Evolutionary conservation across 2,888 invertebrate species (phyloP), one percentile per base, ranked within the genome.

Genomic region (Sicus ferrugineus): DNA sequence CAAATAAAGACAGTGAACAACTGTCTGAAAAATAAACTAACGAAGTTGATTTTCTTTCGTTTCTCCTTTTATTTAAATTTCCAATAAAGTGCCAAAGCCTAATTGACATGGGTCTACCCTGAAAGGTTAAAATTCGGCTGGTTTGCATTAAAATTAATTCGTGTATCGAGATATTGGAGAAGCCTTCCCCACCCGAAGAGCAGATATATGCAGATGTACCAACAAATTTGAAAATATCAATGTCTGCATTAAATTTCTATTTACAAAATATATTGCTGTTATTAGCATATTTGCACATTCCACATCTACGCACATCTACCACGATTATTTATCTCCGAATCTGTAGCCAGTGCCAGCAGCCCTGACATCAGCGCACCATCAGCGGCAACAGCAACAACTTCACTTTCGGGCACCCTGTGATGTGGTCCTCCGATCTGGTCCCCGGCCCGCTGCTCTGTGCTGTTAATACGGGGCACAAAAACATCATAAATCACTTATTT

Each of bases 401-500:
- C 38, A 14, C 7, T 38, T 38, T 38, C 46, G 19, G n/a, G 9
- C 28, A 54, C 26, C 28, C 26, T 3, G 54, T 3, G 14, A 52
- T 23, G 28, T 54, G 28, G 28, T 19, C 23, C 54, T 9, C 59
- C 14, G 21, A n/a, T n/a, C n/a, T n/a, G n/a, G n/a, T n/a, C n/a
- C n/a, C n/a, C n/a, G n/a, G 28, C 30, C 23, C 54, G 19, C 59
- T 21, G 21, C n/a, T n/a, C n/a, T n/a, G n/a, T n/a, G n/a, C 61
- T 61, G 19, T 63, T 30, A 48, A 46, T 67, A 14, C 62, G 34
- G 28, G 46, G 62, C 68, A 52, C 48, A 68, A 68, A 68, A 68
- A 68, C 68, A 68, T 68, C 68, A 68, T 68, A 68, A 68, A 68
- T 68, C 68, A 68, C 68, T 68, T 68, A 62, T 68, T 68, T 68